Evolutionary conservation across 2,797 vertebrate genomes (phyloP), one percentile per base, ranked within the genome.

Genomic region (Tauraco hartlaubi): DNA sequence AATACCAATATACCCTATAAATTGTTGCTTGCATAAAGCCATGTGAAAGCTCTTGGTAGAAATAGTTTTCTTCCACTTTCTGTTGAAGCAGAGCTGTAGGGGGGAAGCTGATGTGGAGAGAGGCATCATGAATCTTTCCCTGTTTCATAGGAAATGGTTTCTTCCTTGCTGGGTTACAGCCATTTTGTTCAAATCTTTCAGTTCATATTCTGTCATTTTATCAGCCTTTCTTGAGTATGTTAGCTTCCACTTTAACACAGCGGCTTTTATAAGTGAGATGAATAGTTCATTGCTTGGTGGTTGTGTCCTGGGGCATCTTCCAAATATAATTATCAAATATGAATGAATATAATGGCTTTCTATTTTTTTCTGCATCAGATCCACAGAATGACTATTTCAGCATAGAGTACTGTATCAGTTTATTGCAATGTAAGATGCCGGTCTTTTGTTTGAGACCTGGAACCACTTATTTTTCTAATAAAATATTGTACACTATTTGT

Each of bases 401-500:
- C 25, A 79, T 15, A 76, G 52, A 14, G 54, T 56, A 64, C 37
- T 29, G 6, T 68, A 77, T 74, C 62, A 58, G 56, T 92, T 92
- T 79, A 76, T 91, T 91, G 66, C 19, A 31, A 28, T 85, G 55
- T 91, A 62, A 75, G 74, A 44, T 74, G 52, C 33, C 51, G 61
- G 29, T 88, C 83, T 88, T 96, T 88, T 95, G 43, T 88, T 61
- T 94, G 67, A 89, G 39, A 94, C 39, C 13, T 86, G 84, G 56
- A 91, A 92, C n/a, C 17, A 71, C 39, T 90, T 95, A 90, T 95
- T 96, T 91, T 91, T 87, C 85, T 92, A 91, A 94, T 92, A 96
- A 82, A 89, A 94, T 92, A 82, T 69, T 87, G 46, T 88, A 82
- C 31, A 25, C 16, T 78, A 75, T 96, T 94, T 95, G 41, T 33